phyloP scores from a whole-genome alignment of 2,113 vertebrate species.

The Pomatostomus ruficeps region DNA sequence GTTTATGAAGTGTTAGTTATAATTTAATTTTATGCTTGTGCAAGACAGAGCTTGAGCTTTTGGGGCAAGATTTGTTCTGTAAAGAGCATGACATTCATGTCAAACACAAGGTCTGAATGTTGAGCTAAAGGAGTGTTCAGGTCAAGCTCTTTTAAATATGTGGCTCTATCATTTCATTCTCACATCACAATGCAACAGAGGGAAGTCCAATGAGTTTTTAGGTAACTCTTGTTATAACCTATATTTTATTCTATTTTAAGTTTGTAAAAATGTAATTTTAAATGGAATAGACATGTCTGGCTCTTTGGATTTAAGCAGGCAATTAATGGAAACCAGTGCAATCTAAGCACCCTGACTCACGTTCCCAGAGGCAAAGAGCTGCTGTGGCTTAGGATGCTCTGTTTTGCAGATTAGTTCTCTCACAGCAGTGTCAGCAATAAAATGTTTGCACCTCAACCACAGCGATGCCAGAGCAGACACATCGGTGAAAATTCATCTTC shows the following conservation, averaged over 20 bases:
- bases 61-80: neutral
- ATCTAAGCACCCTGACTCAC: constrained; percentile 13
- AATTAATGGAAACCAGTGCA: constrained; percentile 44
- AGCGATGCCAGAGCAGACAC: neutral
- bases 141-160: neutral
- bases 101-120: neutral
- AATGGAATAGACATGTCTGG: neutral
- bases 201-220: neutral
- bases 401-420: constrained; percentile 18
- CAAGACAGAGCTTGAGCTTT: neutral
- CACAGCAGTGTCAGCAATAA: constrained; percentile 3
- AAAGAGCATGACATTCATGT: neutral
- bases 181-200: neutral
- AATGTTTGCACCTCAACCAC: neutral
- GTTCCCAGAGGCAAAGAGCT: constrained; percentile 4
- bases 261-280: neutral
- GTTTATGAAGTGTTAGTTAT: neutral
- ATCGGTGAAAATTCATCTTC: neutral
- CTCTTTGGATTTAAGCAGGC: constrained; percentile 44
- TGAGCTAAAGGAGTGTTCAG: neutral
- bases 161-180: neutral
- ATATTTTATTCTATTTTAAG: constrained; percentile 43
- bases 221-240: neutral
- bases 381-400: constrained; percentile 5
- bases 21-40: neutral